A percentile compares a stretch with the other conserved stretches of the same genome.
These are phyloP conservation scores for Phyllotreta cruciferae DNA, from an alignment of 2,888 invertebrate species.

Conservation along the genomic window DNA sequence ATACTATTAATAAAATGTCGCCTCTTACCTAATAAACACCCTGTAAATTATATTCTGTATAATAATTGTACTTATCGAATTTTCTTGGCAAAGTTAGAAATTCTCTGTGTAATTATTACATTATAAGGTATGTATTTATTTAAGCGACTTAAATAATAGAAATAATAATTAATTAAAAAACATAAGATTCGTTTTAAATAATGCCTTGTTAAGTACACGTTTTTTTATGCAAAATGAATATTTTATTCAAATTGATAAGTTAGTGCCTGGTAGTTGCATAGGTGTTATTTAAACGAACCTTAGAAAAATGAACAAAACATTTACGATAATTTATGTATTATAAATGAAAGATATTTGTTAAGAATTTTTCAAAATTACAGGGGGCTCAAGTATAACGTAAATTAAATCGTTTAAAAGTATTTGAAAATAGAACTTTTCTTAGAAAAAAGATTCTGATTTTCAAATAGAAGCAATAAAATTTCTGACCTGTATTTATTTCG, in stretches of 20 bases:
- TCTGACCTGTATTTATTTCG: no score
- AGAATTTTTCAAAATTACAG: slow-evolving; percentile 7
- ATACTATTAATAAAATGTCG: slow-evolving; percentile 5
- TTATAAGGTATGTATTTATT: slow-evolving; percentile 43
- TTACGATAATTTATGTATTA: slow-evolving; percentile 24
- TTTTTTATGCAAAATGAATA: neutral
- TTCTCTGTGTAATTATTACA: slow-evolving; percentile 18
- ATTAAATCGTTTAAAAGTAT: neutral
- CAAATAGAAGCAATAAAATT: no score
- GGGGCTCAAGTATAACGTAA: slow-evolving; percentile 25
- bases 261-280: slow-evolving; percentile 21
- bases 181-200: slow-evolving; percentile 23
- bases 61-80: slow-evolving; percentile 38
- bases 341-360: slow-evolving; percentile 9
- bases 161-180: slow-evolving; percentile 33
- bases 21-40: neutral
- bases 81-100: slow-evolving; percentile 31
- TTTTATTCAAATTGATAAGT: slow-evolving; percentile 4
- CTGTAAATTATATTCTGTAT: slow-evolving; percentile 4
- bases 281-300: slow-evolving; percentile 12
- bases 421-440: no score
- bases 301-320: slow-evolving; percentile 24
- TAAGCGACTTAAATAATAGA: slow-evolving; percentile 42
- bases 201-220: slow-evolving; percentile 12
- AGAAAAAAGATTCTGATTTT: no score